Base-by-base conservation (phyloP, 2,113 vertebrate genomes). In the Varanus salvator region DNA sequence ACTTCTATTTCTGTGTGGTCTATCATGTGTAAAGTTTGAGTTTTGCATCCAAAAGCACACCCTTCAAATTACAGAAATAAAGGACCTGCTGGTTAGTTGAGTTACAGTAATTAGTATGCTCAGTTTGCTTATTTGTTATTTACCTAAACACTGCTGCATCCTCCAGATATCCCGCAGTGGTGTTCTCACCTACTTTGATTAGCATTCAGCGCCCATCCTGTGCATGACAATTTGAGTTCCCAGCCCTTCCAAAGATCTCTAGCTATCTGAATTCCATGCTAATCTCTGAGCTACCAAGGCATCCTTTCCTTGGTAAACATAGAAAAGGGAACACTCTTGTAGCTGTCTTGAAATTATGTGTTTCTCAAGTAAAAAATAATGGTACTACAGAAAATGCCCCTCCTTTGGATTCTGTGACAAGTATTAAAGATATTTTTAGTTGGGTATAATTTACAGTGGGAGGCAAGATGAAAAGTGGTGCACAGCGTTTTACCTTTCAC, bases 341-440 rank as follows among this genome's bases (percentile, higher is more conserved):
- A 19, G 5, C 57, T 85, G 1, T 44, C 17, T 88, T 90, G 75
- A 83, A 14, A 38, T 81, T 85, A 75, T 34, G 27, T 80, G 3
- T 0, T 88, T 86, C 38, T 66, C 27, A 87, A 91, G 5, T 52
- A 17, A 74, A 0, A 34, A 38, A 85, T 54, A 48, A 31, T 44
- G 82, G n/a, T 87, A 3, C 2, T 84, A 52, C 29, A 89, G 74
- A 86, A 12, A 71, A 84, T 83, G 57, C 0, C 44, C 80, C 0
- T 27, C 82, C 76, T 11, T 85, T 87, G 74, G 7, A 0, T 84
- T 80, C n/a, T 19, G 8, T 44, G 9, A 68, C 78, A 90, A 93
- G 50, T 68, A 71, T 75, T 23, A 34, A 75, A 85, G 87, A 5
- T 0, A 17, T 0, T 31, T 38, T 89, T 25, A 38, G 3, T 80